phyloP scores from a whole-genome alignment of 2,113 vertebrate genomes.

The Scophthalmus maximus region DNA sequence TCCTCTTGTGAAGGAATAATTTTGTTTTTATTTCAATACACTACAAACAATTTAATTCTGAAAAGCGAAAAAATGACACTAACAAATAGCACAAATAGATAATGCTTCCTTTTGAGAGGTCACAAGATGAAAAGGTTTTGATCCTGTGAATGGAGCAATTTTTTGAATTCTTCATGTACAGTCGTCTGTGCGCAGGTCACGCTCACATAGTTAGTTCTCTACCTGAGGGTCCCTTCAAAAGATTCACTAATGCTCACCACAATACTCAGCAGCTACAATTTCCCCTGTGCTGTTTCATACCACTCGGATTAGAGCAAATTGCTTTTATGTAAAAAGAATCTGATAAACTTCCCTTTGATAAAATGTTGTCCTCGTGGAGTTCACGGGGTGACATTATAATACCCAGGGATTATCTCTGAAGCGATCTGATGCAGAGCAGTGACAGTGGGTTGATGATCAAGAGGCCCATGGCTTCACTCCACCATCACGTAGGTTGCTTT shows the following conservation, averaged over 20 bases:
- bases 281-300: slow-evolving; percentile 48
- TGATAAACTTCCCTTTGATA: slow-evolving; percentile 42
- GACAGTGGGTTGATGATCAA: slow-evolving; percentile 1
- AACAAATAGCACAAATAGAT: neutral
- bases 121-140: too few relatives aligned
- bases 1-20: neutral
- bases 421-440: slow-evolving; percentile 22
- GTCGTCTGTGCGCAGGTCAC: too few relatives aligned
- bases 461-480: neutral
- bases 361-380: slow-evolving; percentile 25
- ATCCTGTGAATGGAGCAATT: too few relatives aligned
- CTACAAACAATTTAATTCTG: neutral
- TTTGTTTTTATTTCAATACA: too few relatives aligned
- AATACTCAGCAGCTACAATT: neutral
- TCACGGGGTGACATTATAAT: slow-evolving; percentile 46
- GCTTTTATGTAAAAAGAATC: slow-evolving; percentile 48
- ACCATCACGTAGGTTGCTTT: neutral
- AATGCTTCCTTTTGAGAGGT: neutral
- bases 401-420: slow-evolving; percentile 51
- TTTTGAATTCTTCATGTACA: too few relatives aligned
- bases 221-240: too few relatives aligned
- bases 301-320: slow-evolving; percentile 57
- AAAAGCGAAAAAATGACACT: neutral
- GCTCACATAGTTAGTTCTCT: too few relatives aligned
- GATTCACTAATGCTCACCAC: too few relatives aligned